phyloP scores from a whole-genome alignment of 2,113 vertebrate species.

The Rallus limicola region DNA sequence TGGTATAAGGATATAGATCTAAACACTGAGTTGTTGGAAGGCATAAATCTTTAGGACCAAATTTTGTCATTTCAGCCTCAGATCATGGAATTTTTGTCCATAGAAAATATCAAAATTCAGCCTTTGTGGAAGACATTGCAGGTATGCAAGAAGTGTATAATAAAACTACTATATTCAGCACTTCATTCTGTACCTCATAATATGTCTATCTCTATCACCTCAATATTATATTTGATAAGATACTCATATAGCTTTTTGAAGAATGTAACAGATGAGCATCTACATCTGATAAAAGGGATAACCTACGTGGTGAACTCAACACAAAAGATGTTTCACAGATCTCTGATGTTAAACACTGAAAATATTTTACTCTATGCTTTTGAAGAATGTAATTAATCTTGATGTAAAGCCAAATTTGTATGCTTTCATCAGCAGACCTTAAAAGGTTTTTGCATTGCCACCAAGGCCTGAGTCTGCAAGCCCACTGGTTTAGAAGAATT shows the following conservation, averaged over 20 bases:
- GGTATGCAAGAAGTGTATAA: neutral
- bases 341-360: neutral
- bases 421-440: neutral
- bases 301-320: neutral
- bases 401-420: neutral
- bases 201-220: neutral
- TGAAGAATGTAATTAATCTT: neutral
- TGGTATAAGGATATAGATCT: neutral
- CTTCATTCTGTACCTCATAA: neutral
- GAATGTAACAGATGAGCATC: neutral
- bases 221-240: neutral
- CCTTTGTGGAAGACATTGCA: neutral
- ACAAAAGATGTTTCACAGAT: neutral
- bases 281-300: neutral
- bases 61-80: neutral
- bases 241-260: neutral
- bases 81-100: neutral
- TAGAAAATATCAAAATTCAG: neutral
- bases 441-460: neutral
- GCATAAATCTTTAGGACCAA: neutral
- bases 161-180: neutral
- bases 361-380: neutral
- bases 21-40: neutral
- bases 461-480: neutral
- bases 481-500: neutral